phyloP scores from a whole-genome alignment of 2,113 vertebrate genomes.

The Pan troglodytes region NHGRI_mPanTro3-v2.1_pri NC_072413.2:65295001-65295500 shows the following conservation, averaged over 20 bases:
- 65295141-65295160: neutral
- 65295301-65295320: neutral
- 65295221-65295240: slow-evolving; percentile 24
- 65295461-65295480: neutral
- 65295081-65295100: no score
- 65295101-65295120: no score
- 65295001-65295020: no score
- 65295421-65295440: neutral
- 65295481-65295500: slow-evolving; percentile 3
- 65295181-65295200: slow-evolving; percentile 4
- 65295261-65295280: neutral
- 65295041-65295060: no score
- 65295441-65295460: slow-evolving; percentile 18
- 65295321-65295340: neutral
- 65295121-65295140: no score
- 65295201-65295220: neutral
- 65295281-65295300: neutral
- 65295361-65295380: neutral
- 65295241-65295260: neutral
- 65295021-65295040: no score
- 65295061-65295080: no score
- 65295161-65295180: slow-evolving; percentile 27
- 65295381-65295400: neutral
- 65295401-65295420: neutral
- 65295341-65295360: neutral